A percentile compares a stretch with the other conserved stretches of the same genome.
Conservation (phyloP, 1,140 invertebrate genomes). For the Calliopsis andreniformis region DNA sequence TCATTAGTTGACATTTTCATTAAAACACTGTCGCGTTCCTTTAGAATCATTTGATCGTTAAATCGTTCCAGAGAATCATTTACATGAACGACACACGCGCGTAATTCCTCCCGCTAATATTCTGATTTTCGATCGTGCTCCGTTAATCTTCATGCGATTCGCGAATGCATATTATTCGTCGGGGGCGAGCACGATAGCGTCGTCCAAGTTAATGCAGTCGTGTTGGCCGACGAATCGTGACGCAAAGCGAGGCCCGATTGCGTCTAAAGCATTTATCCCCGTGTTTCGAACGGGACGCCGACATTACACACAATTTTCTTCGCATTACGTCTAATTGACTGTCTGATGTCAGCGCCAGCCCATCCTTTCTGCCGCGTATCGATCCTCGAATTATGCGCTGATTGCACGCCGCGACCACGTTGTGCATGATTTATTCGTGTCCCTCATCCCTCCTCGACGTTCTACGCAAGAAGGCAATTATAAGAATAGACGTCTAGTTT, state of each 20-base stretch:
- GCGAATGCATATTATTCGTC: not conserved
- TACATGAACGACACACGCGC: not conserved
- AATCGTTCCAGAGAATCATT: not conserved
- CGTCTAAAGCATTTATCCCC: constrained; percentile 51
- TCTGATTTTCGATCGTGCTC: not conserved
- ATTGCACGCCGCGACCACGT: constrained; percentile 53
- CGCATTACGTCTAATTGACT: constrained; percentile 65
- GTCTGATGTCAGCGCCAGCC: constrained; percentile 57
- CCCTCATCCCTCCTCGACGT: not conserved
- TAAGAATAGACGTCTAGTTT: constrained; percentile 26
- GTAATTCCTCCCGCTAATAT: no score
- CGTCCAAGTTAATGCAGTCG: no score
- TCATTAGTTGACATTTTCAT: not conserved
- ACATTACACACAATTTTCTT: constrained; percentile 66
- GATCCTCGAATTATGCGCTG: constrained; percentile 56
- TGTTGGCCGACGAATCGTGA: constrained; percentile 13
- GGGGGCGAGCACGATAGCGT: not conserved
- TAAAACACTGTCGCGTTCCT: not conserved
- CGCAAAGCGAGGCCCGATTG: constrained; percentile 30
- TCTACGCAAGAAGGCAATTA: constrained; percentile 1
- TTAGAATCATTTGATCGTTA: not conserved
- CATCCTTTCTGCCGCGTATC: constrained; percentile 54
- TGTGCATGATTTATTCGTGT: constrained; percentile 48
- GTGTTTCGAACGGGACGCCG: constrained; percentile 13
- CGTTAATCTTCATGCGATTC: not conserved